Evolutionary conservation across 2,888 invertebrate species (phyloP).

Genomic region (Epinotia demarniana): DNA sequence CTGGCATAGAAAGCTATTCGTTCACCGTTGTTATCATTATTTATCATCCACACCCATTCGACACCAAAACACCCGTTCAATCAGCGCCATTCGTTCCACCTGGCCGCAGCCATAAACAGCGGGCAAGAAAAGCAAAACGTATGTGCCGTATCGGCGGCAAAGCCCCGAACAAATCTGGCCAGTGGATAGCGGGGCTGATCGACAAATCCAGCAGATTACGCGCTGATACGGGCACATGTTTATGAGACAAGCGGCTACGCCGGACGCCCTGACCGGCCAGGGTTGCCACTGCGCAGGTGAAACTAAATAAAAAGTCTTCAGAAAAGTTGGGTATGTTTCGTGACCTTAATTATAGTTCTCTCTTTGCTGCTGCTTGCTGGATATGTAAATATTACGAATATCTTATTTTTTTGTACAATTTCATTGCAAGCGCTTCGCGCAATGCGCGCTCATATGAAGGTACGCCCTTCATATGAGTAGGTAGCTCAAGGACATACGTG

Average conservation of each 20-base stretch:
- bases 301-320: too few species aligned
- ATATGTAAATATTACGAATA: too few species aligned
- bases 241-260: slow-evolving; percentile 77
- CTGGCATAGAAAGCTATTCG: background rate
- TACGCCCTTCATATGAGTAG: too few species aligned
- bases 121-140: slow-evolving; percentile 81
- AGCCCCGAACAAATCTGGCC: slow-evolving; percentile 82
- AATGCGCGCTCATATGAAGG: too few species aligned
- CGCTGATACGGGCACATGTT: slow-evolving; percentile 83
- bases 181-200: slow-evolving; percentile 82
- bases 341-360: too few species aligned
- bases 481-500: too few species aligned
- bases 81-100: slow-evolving; percentile 68
- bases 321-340: too few species aligned
- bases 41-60: slow-evolving; percentile 35
- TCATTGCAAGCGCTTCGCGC: too few species aligned
- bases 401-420: too few species aligned
- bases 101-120: slow-evolving; percentile 76
- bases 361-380: too few species aligned
- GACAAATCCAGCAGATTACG: slow-evolving; percentile 85
- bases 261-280: slow-evolving; percentile 64
- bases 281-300: slow-evolving; percentile 56
- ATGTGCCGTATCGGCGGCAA: slow-evolving; percentile 78
- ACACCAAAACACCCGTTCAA: slow-evolving; percentile 51
- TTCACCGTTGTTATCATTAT: background rate